phyloP scores from a whole-genome alignment of 2,888 invertebrate species.

The Ypsolopha sequella region DNA sequence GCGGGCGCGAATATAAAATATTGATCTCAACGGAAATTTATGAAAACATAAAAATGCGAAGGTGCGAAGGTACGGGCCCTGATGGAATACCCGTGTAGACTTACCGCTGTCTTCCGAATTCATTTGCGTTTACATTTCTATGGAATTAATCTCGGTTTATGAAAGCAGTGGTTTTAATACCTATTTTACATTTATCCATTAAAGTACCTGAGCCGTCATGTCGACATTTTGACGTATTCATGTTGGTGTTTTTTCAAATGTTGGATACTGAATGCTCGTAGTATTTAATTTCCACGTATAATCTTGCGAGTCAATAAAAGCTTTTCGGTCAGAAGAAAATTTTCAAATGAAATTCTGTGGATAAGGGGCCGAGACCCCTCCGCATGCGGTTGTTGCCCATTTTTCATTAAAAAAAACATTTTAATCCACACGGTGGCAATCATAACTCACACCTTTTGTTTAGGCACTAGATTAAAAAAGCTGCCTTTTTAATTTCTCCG shows the following conservation, averaged over 20 bases:
- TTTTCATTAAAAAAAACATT: conserved; percentile 43
- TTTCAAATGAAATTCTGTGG: conserved; percentile 48
- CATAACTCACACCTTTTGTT: conserved; percentile 48
- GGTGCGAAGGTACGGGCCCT: conserved; percentile 36
- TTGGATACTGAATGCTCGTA: too few relatives aligned
- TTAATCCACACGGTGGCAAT: conserved; percentile 40
- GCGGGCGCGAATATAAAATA: conserved; percentile 59
- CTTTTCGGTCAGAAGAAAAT: conserved; percentile 37
- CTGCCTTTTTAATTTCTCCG: conserved; percentile 7
- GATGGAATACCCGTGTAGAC: conserved; percentile 47
- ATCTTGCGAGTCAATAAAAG: conserved; percentile 27
- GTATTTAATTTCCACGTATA: background rate
- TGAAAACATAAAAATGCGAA: conserved; percentile 62
- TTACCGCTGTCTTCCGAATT: conserved; percentile 18
- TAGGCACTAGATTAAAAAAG: conserved; percentile 42
- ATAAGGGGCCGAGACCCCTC: conserved; percentile 24
- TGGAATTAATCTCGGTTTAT: conserved; percentile 15
- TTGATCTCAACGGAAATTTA: conserved; percentile 62
- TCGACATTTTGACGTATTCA: background rate
- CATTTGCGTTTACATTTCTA: conserved; percentile 17
- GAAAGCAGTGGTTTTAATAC: background rate
- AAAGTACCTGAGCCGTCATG: background rate
- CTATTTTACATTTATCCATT: background rate
- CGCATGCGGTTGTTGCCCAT: conserved; percentile 42
- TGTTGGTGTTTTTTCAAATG: background rate